These are phyloP conservation scores for Picus viridis DNA, from an alignment of 2,797 vertebrate species.

Conservation along the genomic window DNA sequence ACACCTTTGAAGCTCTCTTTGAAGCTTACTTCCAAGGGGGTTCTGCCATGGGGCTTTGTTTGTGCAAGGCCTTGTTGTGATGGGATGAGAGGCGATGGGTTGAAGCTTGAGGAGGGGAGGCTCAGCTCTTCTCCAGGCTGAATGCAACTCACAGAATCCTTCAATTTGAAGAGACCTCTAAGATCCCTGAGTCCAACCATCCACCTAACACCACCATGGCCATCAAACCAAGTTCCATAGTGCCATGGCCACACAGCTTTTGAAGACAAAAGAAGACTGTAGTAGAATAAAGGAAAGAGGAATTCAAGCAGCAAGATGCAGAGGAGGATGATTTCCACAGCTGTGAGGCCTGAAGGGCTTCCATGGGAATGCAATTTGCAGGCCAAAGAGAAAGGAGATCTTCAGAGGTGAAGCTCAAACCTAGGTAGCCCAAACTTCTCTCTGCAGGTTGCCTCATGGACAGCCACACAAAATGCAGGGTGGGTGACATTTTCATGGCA, in stretches of 20 bases:
- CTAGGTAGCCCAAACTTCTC: background rate
- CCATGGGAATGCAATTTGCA: background rate
- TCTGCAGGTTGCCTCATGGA: slow-evolving; percentile 31
- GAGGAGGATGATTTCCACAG: background rate
- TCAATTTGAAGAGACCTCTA: too few relatives aligned
- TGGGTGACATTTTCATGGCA: slow-evolving; percentile 25
- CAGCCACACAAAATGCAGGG: slow-evolving; percentile 69
- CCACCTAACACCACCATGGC: too few relatives aligned
- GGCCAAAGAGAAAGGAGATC: background rate
- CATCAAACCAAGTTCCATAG: too few relatives aligned
- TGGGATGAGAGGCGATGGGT: too few relatives aligned
- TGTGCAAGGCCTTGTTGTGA: too few relatives aligned
- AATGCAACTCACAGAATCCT: too few relatives aligned
- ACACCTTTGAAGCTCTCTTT: background rate
- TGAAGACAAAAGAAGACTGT: background rate
- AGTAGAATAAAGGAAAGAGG: background rate
- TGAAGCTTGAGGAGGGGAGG: too few relatives aligned
- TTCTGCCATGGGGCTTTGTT: background rate
- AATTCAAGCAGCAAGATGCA: background rate
- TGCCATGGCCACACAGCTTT: too few relatives aligned
- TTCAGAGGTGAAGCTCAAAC: background rate
- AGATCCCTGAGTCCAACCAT: too few relatives aligned
- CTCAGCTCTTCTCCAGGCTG: too few relatives aligned
- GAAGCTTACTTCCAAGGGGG: background rate
- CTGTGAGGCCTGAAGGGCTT: background rate